A percentile compares a stretch with the other conserved stretches of the same genome.
Evolutionary conservation across 2,113 vertebrate genomes (phyloP).

Genomic region (Heteronetta atricapilla): DNA sequence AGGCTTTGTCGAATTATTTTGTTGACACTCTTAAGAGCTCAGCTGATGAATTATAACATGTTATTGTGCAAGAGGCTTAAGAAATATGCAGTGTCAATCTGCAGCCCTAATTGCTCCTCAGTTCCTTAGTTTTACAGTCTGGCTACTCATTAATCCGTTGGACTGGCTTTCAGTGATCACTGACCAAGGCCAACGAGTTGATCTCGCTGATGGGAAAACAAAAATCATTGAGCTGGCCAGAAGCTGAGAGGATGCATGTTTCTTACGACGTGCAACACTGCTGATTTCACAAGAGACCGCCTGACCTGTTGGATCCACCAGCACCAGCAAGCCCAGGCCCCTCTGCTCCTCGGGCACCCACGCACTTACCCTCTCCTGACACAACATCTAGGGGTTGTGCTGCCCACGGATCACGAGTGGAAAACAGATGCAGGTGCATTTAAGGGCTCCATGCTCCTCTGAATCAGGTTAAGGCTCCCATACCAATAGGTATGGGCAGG

Average conservation of each 20-base stretch:
- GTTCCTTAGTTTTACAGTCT: not conserved
- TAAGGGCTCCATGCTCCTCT: not conserved
- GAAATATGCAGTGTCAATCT: not conserved
- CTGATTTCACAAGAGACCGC: not conserved
- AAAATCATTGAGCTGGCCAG: not conserved
- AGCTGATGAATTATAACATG: not conserved
- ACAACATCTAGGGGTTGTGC: accelerated
- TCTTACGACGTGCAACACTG: not conserved
- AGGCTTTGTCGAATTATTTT: not conserved
- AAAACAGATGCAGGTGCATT: not conserved
- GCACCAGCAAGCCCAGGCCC: accelerated
- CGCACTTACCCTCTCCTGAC: not conserved
- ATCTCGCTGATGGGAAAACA: not conserved
- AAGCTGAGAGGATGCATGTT: accelerated
- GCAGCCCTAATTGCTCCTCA: not conserved
- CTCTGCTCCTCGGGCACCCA: accelerated
- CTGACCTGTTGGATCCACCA: accelerated
- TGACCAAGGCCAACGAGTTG: not conserved
- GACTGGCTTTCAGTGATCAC: not conserved
- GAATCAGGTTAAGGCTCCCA: not conserved
- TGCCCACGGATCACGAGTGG: not conserved
- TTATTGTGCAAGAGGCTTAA: not conserved
- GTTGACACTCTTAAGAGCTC: accelerated
- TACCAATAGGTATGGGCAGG: not conserved
- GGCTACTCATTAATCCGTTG: not conserved